These are phyloP conservation scores for Caenorhabditis drosophilae DNA, from an alignment of 2,888 invertebrate genomes.

Conservation along the genomic window DNA sequence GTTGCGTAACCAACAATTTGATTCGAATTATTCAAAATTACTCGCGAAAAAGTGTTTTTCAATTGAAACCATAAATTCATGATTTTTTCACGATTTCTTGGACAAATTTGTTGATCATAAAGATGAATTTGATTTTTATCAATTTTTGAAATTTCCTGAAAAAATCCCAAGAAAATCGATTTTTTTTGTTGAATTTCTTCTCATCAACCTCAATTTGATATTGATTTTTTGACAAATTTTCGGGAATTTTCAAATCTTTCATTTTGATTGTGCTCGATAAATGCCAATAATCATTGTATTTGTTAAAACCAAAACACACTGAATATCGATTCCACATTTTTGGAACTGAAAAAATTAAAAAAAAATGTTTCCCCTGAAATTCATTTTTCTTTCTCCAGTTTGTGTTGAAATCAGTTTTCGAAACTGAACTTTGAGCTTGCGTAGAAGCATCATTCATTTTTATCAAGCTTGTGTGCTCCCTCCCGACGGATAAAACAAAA, in stretches of 20 bases:
- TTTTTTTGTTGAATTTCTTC: not conserved
- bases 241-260: slow-evolving; percentile 22
- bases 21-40: slow-evolving; percentile 20
- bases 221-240: slow-evolving; percentile 11
- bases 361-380: too few relatives aligned
- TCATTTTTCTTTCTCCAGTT: too few relatives aligned
- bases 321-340: slow-evolving; percentile 37
- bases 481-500: too few relatives aligned
- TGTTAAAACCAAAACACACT: slow-evolving; percentile 31
- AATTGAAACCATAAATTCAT: slow-evolving; percentile 27
- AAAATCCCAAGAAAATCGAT: not conserved
- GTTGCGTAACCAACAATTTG: slow-evolving; percentile 36
- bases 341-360: too few relatives aligned
- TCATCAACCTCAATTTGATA: too few relatives aligned
- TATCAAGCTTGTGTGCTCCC: too few relatives aligned
- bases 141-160: slow-evolving; percentile 29
- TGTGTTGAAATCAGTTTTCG: too few relatives aligned
- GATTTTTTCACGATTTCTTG: slow-evolving; percentile 24
- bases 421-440: too few relatives aligned
- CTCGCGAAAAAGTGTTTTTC: slow-evolving; percentile 30
- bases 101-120: slow-evolving; percentile 37
- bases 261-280: slow-evolving; percentile 20
- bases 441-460: too few relatives aligned
- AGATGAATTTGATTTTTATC: slow-evolving; percentile 24
- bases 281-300: slow-evolving; percentile 20